Conservation (phyloP, 2,888 invertebrate species). For the Adelognathus sp. region DNA sequence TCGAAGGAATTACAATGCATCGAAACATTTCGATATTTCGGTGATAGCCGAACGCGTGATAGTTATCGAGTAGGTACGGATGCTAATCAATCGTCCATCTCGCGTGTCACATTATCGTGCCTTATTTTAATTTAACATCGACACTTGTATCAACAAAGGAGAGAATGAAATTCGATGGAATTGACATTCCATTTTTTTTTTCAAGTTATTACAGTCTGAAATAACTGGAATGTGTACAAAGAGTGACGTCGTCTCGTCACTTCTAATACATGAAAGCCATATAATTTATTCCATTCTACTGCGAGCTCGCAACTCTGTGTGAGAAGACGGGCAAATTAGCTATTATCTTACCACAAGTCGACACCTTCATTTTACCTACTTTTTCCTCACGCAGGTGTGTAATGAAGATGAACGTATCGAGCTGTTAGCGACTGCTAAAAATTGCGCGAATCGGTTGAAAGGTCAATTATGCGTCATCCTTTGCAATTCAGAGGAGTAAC, state of each 20-base stretch:
- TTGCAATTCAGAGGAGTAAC: neutral
- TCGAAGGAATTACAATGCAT: no score
- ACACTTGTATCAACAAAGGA: no score
- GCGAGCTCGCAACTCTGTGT: slow-evolving; percentile 6
- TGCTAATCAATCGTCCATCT: no score
- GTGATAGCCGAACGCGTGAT: no score
- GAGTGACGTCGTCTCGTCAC: neutral
- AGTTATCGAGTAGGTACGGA: no score
- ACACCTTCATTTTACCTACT: neutral
- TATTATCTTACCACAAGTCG: neutral
- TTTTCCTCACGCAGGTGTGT: neutral
- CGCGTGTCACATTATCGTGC: no score
- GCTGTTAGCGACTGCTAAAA: neutral
- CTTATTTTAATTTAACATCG: no score
- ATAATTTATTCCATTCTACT: slow-evolving; percentile 15
- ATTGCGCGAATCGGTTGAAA: slow-evolving; percentile 6
- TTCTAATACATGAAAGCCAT: neutral
- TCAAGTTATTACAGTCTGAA: neutral
- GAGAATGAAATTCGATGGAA: no score
- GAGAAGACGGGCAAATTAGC: slow-evolving; percentile 12
- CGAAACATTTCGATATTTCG: no score
- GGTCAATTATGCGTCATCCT: slow-evolving; percentile 32
- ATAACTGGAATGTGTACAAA: no score
- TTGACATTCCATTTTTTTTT: neutral
- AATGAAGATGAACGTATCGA: neutral